A percentile compares a stretch with the other conserved stretches of the same genome.
These are phyloP conservation scores for Notolepis coatsorum DNA, from an alignment of 2,797 vertebrate species.

Conservation along the genomic window DNA sequence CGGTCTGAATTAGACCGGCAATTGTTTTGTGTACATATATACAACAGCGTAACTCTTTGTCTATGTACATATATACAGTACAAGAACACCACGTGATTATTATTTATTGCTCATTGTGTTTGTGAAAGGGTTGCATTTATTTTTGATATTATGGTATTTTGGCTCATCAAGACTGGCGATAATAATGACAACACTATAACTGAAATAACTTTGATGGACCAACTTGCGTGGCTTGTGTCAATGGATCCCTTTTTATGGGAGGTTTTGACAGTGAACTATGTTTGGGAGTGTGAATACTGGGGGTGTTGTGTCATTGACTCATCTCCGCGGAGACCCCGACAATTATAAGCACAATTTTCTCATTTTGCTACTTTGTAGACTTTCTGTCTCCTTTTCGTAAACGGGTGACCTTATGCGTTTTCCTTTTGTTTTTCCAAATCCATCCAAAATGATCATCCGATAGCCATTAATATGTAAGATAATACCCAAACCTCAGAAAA, in stretches of 20 bases:
- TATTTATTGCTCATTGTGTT: conserved; percentile 86
- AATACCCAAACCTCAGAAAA: conserved; percentile 72
- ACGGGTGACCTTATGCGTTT: conserved; percentile 31
- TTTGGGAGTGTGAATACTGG: conserved; percentile 30
- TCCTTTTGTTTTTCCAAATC: conserved; percentile 32
- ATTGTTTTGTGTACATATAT: conserved; percentile 78
- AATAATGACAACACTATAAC: conserved; percentile 53
- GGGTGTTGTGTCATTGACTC: conserved; percentile 40
- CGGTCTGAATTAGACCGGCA: conserved; percentile 67
- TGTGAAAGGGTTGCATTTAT: conserved; percentile 87
- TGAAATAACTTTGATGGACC: conserved; percentile 70
- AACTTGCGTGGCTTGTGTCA: conserved; percentile 59
- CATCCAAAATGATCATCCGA: conserved; percentile 52
- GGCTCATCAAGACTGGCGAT: conserved; percentile 72
- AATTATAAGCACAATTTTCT: conserved; percentile 76
- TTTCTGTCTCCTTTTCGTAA: conserved; percentile 47
- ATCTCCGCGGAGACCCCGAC: conserved; percentile 38
- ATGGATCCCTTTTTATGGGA: conserved; percentile 26
- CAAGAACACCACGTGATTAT: conserved; percentile 82
- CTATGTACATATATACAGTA: conserved; percentile 82
- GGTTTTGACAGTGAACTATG: conserved; percentile 28
- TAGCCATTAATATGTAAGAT: conserved; percentile 75
- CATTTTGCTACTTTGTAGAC: conserved; percentile 1
- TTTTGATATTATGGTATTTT: conserved; percentile 83
- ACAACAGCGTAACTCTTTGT: conserved; percentile 75